Percentiles rank a stretch among this genome's conserved stretches.
These are phyloP conservation scores for Hyalella azteca DNA, from an alignment of 2,888 invertebrate species.

Conservation along the genomic window DNA sequence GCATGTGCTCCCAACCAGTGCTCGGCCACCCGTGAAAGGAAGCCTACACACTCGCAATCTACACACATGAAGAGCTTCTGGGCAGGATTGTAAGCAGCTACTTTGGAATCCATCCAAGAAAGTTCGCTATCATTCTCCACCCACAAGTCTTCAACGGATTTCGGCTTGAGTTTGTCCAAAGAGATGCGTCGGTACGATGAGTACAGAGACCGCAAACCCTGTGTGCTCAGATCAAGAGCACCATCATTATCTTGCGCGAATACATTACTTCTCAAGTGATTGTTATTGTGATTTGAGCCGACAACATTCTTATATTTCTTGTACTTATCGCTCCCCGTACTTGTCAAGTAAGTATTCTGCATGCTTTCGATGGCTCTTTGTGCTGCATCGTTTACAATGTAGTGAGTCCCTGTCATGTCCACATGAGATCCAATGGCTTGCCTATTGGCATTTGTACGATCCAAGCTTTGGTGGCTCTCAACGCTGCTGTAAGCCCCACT, in stretches of 20 bases:
- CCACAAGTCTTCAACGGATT: constrained; percentile 57
- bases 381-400: background rate
- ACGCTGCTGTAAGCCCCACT: background rate
- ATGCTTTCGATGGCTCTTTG: background rate
- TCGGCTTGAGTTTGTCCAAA: constrained; percentile 56
- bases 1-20: constrained; percentile 80
- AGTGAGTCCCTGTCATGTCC: background rate
- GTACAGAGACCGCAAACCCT: constrained; percentile 55
- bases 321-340: background rate
- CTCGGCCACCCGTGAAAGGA: constrained; percentile 75
- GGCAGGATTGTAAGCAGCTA: constrained; percentile 79
- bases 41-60: constrained; percentile 78
- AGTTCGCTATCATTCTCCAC: constrained; percentile 74
- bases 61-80: constrained; percentile 77
- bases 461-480: background rate
- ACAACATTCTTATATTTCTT: constrained; percentile 35
- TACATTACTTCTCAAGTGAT: constrained; percentile 31
- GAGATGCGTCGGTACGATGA: constrained; percentile 52
- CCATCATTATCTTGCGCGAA: constrained; percentile 45
- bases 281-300: constrained; percentile 36
- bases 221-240: constrained; percentile 55
- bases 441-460: background rate
- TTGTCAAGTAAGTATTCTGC: background rate
- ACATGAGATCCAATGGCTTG: background rate
- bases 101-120: constrained; percentile 78